A percentile compares a stretch with the other conserved stretches of the same genome.
Evolutionary conservation across 2,797 vertebrate species (phyloP).

Genomic region (Danio albolineatus): DNA sequence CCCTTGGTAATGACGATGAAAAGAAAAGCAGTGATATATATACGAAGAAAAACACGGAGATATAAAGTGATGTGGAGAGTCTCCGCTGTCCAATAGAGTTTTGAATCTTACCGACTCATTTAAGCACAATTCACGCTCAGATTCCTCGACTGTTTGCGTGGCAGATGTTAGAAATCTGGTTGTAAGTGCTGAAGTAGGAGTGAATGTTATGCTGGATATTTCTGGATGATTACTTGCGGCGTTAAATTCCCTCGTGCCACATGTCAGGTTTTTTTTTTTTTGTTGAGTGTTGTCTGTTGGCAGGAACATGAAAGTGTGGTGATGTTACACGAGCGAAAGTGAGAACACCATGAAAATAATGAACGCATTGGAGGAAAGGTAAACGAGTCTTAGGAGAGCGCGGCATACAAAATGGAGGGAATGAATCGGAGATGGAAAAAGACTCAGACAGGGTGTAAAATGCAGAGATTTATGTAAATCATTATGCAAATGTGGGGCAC

Average conservation of each 20-base stretch:
- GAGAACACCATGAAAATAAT: slow-evolving; percentile 32
- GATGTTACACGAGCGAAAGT: slow-evolving; percentile 25
- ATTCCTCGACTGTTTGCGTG: slow-evolving; percentile 30
- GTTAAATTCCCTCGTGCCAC: slow-evolving; percentile 20
- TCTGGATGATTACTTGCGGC: slow-evolving; percentile 26
- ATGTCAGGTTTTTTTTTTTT: slow-evolving; percentile 19
- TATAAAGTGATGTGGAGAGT: slow-evolving; percentile 32
- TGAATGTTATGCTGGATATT: slow-evolving; percentile 35
- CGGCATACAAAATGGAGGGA: slow-evolving; percentile 1
- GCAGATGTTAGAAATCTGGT: slow-evolving; percentile 36
- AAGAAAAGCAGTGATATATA: slow-evolving; percentile 30
- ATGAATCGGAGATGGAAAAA: slow-evolving; percentile 16
- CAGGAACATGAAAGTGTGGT: slow-evolving; percentile 10
- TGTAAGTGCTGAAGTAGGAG: slow-evolving; percentile 11
- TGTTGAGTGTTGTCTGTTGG: slow-evolving; percentile 36
- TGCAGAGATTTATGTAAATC: slow-evolving; percentile 62
- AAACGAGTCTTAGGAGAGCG: slow-evolving; percentile 37
- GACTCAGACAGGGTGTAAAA: slow-evolving; percentile 42
- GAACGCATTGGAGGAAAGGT: slow-evolving; percentile 12
- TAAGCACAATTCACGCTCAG: slow-evolving; percentile 27
- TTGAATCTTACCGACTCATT: slow-evolving; percentile 32
- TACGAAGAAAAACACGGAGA: not conserved
- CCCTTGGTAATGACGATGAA: slow-evolving; percentile 59
- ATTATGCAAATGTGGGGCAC: slow-evolving; percentile 62
- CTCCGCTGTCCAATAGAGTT: slow-evolving; percentile 14